Evolutionary conservation across 2,797 vertebrate genomes (phyloP).

Genomic region (Gallinago solitaria): DNA sequence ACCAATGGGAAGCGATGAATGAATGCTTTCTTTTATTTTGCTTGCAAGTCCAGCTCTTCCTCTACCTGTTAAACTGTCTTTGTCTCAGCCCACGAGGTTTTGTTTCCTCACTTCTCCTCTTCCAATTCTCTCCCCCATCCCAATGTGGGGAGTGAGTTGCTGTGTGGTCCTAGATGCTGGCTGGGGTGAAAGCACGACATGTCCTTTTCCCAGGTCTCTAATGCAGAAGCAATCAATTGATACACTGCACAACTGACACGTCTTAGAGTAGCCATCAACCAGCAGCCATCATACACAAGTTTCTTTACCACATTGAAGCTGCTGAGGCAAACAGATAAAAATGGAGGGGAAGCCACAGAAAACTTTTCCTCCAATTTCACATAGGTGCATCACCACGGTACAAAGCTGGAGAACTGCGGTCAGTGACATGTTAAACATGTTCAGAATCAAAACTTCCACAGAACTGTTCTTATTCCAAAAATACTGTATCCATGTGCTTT

Average conservation of each 20-base stretch:
- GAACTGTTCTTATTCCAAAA: neutral
- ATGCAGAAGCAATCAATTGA: neutral
- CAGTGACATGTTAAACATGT: neutral
- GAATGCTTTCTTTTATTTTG: neutral
- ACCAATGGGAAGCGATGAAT: neutral
- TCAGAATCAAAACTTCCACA: neutral
- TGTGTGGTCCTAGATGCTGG: neutral
- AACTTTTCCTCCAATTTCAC: neutral
- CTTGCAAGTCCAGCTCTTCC: neutral
- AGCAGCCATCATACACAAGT: neutral
- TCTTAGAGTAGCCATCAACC: neutral
- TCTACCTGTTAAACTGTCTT: neutral
- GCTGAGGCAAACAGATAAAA: neutral
- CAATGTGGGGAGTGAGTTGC: neutral
- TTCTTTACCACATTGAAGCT: neutral
- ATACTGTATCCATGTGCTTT: neutral
- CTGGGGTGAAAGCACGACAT: neutral
- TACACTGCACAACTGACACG: neutral
- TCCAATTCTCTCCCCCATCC: neutral
- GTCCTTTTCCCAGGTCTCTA: neutral
- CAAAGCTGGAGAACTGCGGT: neutral
- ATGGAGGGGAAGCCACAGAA: neutral
- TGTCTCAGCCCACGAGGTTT: neutral
- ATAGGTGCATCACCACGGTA: rapidly evolving
- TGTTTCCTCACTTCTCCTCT: neutral